These are phyloP conservation scores for Gallinago nigripennis DNA, from an alignment of 2,797 vertebrate species.

Conservation along the genomic window DNA sequence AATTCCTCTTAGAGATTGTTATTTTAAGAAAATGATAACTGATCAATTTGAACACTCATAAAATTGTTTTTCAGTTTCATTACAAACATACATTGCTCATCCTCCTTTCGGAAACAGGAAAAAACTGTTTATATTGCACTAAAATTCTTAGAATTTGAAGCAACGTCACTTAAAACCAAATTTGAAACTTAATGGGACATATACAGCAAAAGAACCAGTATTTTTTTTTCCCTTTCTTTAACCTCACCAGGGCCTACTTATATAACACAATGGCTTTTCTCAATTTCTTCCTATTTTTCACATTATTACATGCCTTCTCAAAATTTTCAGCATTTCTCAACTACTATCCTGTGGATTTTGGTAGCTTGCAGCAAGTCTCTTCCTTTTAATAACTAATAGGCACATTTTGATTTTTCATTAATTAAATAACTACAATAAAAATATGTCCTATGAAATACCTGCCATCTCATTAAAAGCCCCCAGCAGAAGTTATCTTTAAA, in stretches of 20 bases:
- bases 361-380: neutral
- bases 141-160: neutral
- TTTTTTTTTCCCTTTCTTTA: neutral
- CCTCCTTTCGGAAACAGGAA: neutral
- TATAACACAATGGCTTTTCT: neutral
- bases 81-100: neutral
- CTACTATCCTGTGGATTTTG: neutral
- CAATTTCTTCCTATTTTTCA: neutral
- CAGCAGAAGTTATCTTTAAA: neutral
- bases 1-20: neutral
- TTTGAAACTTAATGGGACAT: neutral
- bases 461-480: neutral
- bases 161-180: neutral
- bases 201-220: neutral
- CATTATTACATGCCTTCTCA: neutral
- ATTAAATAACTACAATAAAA: neutral
- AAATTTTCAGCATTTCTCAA: neutral
- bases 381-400: neutral
- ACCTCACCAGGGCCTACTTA: neutral
- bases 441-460: neutral
- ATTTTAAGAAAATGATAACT: constrained; percentile 28
- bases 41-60: neutral
- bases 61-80: neutral
- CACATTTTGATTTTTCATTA: neutral
- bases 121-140: neutral